Percentiles rank a stretch among this genome's conserved stretches.
phyloP scores from a whole-genome alignment of 1,140 invertebrate genomes.

The Cataglyphis hispanica region DNA sequence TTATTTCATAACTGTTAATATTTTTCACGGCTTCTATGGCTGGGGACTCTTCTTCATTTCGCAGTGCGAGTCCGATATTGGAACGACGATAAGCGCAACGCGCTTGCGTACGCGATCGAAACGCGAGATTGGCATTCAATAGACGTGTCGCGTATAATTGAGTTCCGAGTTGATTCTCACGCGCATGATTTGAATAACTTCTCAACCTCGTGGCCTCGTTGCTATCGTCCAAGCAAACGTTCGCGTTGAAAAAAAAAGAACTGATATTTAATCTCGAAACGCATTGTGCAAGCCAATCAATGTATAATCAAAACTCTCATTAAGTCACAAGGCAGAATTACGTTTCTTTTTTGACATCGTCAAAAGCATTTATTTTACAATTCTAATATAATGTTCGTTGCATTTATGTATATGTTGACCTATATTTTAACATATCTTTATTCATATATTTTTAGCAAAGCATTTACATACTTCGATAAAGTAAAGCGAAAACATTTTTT shows the following conservation, averaged over 20 bases:
- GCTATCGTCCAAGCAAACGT: slow-evolving; percentile 57
- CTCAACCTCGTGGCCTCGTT: slow-evolving; percentile 58
- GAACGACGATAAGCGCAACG: slow-evolving; percentile 63
- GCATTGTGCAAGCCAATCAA: neutral
- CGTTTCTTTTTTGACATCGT: neutral
- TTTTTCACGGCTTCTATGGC: slow-evolving; percentile 16
- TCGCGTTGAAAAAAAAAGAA: neutral
- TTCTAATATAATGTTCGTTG: neutral
- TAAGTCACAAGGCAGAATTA: neutral
- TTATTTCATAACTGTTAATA: neutral
- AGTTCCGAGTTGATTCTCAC: slow-evolving; percentile 84
- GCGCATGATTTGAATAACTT: slow-evolving; percentile 84
- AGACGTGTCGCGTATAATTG: slow-evolving; percentile 82
- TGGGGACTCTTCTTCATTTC: slow-evolving; percentile 78
- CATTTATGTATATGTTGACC: neutral
- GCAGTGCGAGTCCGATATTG: slow-evolving; percentile 75
- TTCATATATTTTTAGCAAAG: neutral
- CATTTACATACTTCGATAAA: neutral
- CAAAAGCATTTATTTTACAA: neutral
- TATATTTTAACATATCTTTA: too few relatives aligned
- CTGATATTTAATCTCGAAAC: slow-evolving; percentile 28
- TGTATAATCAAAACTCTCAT: neutral
- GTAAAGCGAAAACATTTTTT: neutral
- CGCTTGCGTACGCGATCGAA: slow-evolving; percentile 60
- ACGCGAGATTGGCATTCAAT: slow-evolving; percentile 81